These are phyloP conservation scores for Dendrocincla tyrannina DNA, from an alignment of 2,797 vertebrate species.

Conservation along the genomic window DNA sequence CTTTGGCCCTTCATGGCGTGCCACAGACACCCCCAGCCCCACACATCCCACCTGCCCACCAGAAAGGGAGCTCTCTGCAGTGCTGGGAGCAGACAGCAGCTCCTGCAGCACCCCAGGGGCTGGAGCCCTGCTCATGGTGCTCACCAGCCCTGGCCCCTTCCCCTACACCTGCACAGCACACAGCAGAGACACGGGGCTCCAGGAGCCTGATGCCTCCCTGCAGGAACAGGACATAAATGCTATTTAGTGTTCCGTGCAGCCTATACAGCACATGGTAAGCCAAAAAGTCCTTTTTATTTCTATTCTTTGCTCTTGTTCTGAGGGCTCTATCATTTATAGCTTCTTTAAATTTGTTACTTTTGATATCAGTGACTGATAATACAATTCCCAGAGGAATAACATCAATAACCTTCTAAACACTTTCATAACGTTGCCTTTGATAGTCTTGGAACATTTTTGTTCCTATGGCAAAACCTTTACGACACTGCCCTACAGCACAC, in stretches of 20 bases:
- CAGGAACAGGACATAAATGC: background rate
- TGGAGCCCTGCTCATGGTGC: accelerated
- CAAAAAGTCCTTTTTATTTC: background rate
- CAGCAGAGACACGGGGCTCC: background rate
- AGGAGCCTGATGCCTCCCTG: background rate
- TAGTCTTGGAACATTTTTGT: conserved; percentile 4
- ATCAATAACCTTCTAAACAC: conserved; percentile 58
- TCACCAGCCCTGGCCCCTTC: background rate
- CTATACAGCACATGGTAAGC: background rate
- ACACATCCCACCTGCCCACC: accelerated
- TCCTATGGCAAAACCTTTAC: background rate
- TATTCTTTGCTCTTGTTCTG: conserved; percentile 19
- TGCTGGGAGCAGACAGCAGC: background rate
- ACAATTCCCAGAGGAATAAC: conserved; percentile 50
- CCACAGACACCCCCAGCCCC: background rate
- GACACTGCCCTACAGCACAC: background rate
- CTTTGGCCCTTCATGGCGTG: accelerated
- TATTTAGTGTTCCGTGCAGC: background rate
- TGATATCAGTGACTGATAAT: conserved; percentile 64
- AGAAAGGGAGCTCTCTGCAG: background rate
- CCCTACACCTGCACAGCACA: accelerated
- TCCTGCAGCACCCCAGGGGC: background rate
- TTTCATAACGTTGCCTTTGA: conserved; percentile 67
- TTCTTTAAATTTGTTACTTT: conserved; percentile 70
- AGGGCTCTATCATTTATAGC: conserved; percentile 56